phyloP scores from a whole-genome alignment of 2,888 invertebrate species.

The Glyphotaelius pellucidus region DNA sequence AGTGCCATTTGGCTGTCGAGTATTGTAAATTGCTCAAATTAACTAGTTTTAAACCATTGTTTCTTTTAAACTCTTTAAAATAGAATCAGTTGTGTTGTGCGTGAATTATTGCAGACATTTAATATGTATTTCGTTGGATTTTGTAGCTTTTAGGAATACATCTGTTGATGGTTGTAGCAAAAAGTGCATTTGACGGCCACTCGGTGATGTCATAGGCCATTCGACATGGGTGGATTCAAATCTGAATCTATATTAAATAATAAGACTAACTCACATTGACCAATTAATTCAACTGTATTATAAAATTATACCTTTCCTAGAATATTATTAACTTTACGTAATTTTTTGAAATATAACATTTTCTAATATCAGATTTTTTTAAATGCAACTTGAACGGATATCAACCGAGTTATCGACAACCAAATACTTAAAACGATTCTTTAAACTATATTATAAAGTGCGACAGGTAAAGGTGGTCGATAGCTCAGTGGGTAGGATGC shows the following conservation, averaged over 20 bases:
- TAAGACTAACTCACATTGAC: not conserved
- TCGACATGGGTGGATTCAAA: slow-evolving; percentile 24
- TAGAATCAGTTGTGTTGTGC: not conserved
- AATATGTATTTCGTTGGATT: not conserved
- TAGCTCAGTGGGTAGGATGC: not conserved
- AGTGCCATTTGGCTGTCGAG: slow-evolving; percentile 13
- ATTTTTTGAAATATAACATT: too few species aligned
- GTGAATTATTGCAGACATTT: slow-evolving; percentile 14
- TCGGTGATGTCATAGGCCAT: slow-evolving; percentile 50
- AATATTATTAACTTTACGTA: not conserved
- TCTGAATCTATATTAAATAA: not conserved
- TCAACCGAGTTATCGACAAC: not conserved
- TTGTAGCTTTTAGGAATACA: not conserved
- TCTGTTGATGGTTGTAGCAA: not conserved
- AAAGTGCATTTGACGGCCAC: slow-evolving; percentile 37
- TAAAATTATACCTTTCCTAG: not conserved
- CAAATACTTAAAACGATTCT: not conserved
- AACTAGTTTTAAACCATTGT: not conserved
- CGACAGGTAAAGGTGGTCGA: not conserved
- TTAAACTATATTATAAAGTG: too few species aligned
- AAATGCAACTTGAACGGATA: not conserved
- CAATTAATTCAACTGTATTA: not conserved
- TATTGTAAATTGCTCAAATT: slow-evolving; percentile 9
- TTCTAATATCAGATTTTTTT: not conserved
- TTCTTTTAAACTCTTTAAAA: not conserved